These are phyloP conservation scores for Agrochola circellaris DNA, from an alignment of 2,888 invertebrate species.

Conservation along the genomic window DNA sequence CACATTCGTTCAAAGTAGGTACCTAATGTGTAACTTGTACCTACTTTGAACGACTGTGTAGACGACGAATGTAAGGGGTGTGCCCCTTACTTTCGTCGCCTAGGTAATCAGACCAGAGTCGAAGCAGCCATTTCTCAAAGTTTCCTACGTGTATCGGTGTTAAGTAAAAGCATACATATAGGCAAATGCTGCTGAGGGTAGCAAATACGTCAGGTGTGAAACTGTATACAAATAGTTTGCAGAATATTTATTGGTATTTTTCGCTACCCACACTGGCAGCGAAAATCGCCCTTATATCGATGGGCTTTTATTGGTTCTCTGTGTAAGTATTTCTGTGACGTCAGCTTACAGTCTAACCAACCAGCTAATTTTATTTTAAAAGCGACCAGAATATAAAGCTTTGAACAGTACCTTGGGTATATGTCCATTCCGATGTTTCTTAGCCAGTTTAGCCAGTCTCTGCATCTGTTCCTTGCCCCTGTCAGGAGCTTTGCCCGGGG, in stretches of 20 bases:
- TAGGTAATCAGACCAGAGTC: not conserved
- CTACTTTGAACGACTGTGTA: too few species aligned
- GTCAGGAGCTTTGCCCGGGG: conserved; percentile 96
- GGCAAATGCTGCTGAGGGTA: not conserved
- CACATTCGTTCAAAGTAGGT: not conserved
- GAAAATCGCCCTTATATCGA: not conserved
- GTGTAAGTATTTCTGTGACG: not conserved
- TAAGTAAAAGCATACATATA: not conserved
- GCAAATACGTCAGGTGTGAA: not conserved
- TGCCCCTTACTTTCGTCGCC: too few species aligned
- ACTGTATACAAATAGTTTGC: not conserved
- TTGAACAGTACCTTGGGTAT: conserved; percentile 93
- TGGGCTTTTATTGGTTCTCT: not conserved
- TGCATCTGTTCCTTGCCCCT: conserved; percentile 96
- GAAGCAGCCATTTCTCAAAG: not conserved
- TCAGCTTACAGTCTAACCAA: not conserved
- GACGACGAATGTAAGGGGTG: too few species aligned
- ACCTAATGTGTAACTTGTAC: too few species aligned
- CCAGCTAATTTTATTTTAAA: not conserved
- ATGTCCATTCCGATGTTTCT: conserved; percentile 98
- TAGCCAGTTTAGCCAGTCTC: conserved; percentile 96
- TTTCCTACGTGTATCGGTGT: not conserved
- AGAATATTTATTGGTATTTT: not conserved
- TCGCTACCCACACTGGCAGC: not conserved
- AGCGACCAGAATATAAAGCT: conserved; percentile 48